These are phyloP conservation scores for Aleiodes leptofemur DNA, from an alignment of 2,888 invertebrate species.

Conservation along the genomic window DNA sequence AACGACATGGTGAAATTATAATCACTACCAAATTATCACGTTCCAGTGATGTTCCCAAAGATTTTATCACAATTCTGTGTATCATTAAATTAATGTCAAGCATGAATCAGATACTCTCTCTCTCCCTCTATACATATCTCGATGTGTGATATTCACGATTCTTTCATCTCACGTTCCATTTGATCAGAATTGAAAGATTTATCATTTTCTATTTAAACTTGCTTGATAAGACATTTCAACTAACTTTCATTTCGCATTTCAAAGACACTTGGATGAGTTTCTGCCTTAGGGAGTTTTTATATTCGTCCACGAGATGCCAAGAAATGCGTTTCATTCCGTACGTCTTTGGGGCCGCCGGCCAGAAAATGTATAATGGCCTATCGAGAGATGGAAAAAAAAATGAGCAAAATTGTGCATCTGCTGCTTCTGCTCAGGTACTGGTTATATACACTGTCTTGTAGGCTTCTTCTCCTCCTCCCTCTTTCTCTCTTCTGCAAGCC, in stretches of 20 bases:
- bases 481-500: conserved; percentile 43
- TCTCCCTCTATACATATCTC: too few relatives aligned
- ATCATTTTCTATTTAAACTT: background rate
- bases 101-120: too few relatives aligned
- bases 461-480: conserved; percentile 2
- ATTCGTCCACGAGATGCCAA: conserved; percentile 14
- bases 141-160: too few relatives aligned
- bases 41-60: conserved; percentile 6
- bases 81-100: too few relatives aligned
- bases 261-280: background rate
- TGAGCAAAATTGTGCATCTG: conserved; percentile 62
- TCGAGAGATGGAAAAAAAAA: conserved; percentile 53
- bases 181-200: background rate
- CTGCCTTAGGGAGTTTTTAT: conserved; percentile 38
- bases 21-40: conserved; percentile 13
- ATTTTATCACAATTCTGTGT: background rate
- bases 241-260: background rate
- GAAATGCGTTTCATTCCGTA: conserved; percentile 41
- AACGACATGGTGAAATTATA: background rate
- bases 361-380: conserved; percentile 46
- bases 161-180: too few relatives aligned
- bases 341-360: conserved; percentile 34
- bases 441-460: conserved; percentile 25
- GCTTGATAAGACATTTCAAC: background rate
- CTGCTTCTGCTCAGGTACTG: conserved; percentile 48